Evolutionary conservation across 2,888 invertebrate genomes (phyloP).

Genomic region (Aphodius granarius): DNA sequence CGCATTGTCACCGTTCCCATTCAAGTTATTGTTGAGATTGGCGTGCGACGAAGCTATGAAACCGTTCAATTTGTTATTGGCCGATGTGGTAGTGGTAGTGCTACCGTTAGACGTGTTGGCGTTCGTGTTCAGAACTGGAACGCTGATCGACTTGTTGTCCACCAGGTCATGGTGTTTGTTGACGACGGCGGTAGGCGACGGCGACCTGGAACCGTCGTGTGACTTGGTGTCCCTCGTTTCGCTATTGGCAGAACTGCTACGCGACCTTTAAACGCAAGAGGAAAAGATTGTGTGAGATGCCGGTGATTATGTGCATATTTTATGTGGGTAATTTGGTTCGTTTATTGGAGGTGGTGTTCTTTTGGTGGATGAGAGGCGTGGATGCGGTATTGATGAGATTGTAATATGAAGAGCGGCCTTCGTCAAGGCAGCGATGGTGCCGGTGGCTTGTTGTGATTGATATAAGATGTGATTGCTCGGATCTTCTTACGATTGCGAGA

Average conservation of each 20-base stretch:
- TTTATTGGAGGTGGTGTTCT: background rate
- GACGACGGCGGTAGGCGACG: constrained; percentile 52
- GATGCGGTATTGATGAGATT: background rate
- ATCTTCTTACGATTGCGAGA: too few species aligned
- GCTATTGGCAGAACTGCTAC: constrained; percentile 67
- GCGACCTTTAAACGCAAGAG: constrained; percentile 47
- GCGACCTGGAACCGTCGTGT: constrained; percentile 49
- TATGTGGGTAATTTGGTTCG: too few species aligned
- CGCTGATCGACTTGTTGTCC: constrained; percentile 46
- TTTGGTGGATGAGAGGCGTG: background rate
- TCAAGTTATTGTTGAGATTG: constrained; percentile 19
- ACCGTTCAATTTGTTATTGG: constrained; percentile 41
- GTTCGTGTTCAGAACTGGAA: constrained; percentile 53
- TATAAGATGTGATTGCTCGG: too few species aligned
- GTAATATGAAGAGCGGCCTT: background rate
- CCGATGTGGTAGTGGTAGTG: constrained; percentile 18
- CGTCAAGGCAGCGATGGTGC: background rate
- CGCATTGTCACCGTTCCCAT: constrained; percentile 15
- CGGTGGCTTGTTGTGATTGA: too few species aligned
- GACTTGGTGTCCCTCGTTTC: constrained; percentile 61
- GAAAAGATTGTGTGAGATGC: background rate
- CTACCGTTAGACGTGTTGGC: background rate
- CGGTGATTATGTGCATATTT: constrained; percentile 10
- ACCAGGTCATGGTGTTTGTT: constrained; percentile 11
- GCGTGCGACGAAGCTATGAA: constrained; percentile 28